A percentile compares a stretch with the other conserved stretches of the same genome.
Evolutionary conservation across 2,888 invertebrate genomes (phyloP).

Genomic region (Microctonus aethiopoides): DNA sequence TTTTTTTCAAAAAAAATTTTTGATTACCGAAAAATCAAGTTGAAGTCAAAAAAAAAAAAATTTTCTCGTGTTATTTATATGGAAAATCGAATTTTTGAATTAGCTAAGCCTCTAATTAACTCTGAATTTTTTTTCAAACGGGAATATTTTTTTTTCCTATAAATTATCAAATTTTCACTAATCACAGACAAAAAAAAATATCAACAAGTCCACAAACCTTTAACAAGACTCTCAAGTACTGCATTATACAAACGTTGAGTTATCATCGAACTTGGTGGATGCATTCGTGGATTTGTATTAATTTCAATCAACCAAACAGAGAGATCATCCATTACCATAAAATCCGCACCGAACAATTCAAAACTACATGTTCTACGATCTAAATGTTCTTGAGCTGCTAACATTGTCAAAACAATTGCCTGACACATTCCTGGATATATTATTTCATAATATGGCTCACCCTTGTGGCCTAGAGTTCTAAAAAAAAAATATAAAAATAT

Average conservation of each 20-base stretch:
- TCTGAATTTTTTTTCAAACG: too few species aligned
- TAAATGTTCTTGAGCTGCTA: conserved; percentile 81
- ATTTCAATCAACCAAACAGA: conserved; percentile 93
- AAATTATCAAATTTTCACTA: too few species aligned
- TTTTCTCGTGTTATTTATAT: too few species aligned
- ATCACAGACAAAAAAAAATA: too few species aligned
- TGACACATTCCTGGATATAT: conserved; percentile 89
- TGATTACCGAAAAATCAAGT: too few species aligned
- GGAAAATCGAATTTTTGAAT: too few species aligned
- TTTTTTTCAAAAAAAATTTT: too few species aligned
- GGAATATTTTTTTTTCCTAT: too few species aligned
- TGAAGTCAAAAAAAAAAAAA: too few species aligned
- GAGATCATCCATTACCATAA: conserved; percentile 86
- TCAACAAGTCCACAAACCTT: too few species aligned
- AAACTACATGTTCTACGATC: conserved; percentile 80
- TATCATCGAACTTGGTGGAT: conserved; percentile 80
- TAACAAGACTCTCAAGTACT: conserved; percentile 86
- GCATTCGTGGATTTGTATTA: conserved; percentile 88
- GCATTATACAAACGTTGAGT: conserved; percentile 85
- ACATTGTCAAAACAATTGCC: conserved; percentile 82
- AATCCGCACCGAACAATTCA: conserved; percentile 91
- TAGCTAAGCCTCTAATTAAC: too few species aligned
- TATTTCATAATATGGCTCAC: conserved; percentile 69
- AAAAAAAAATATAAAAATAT: neutral
- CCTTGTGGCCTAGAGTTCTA: conserved; percentile 75